These are phyloP conservation scores for Bradynema listronoti DNA, from an alignment of 1,140 invertebrate genomes.

Conservation along the genomic window DNA sequence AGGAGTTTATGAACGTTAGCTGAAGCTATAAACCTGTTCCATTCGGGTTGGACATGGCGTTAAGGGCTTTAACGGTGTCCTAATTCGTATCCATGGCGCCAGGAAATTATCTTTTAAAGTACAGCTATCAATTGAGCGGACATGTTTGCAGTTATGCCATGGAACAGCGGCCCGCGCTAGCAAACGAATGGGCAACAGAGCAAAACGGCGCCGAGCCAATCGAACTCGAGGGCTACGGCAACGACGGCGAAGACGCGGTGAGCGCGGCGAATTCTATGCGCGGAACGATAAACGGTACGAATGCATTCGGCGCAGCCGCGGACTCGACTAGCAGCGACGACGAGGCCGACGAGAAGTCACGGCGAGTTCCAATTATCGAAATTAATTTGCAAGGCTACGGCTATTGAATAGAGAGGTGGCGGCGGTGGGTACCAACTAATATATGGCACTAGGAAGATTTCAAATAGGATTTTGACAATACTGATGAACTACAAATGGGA, in stretches of 20 bases:
- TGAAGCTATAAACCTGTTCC: too few relatives aligned
- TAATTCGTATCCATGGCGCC: too few relatives aligned
- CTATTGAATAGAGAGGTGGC: constrained; percentile 39
- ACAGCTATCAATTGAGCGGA: too few relatives aligned
- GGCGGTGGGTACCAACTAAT: too few relatives aligned
- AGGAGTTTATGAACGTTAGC: too few relatives aligned
- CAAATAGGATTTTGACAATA: too few relatives aligned
- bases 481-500: too few relatives aligned
- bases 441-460: too few relatives aligned
- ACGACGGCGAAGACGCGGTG: background rate
- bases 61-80: too few relatives aligned
- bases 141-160: constrained; percentile 23
- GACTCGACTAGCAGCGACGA: constrained; percentile 44
- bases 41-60: too few relatives aligned
- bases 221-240: constrained; percentile 1
- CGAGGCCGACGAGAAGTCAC: constrained; percentile 45
- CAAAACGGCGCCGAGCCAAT: constrained; percentile 9
- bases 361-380: constrained; percentile 49
- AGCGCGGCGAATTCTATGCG: background rate
- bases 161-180: background rate
- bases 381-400: constrained; percentile 57
- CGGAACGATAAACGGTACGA: constrained; percentile 14
- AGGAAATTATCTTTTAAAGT: background rate
- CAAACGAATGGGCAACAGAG: background rate
- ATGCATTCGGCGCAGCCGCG: constrained; percentile 29